These are phyloP conservation scores for Electrophaes corylata DNA, from an alignment of 2,888 invertebrate species.

Conservation along the genomic window DNA sequence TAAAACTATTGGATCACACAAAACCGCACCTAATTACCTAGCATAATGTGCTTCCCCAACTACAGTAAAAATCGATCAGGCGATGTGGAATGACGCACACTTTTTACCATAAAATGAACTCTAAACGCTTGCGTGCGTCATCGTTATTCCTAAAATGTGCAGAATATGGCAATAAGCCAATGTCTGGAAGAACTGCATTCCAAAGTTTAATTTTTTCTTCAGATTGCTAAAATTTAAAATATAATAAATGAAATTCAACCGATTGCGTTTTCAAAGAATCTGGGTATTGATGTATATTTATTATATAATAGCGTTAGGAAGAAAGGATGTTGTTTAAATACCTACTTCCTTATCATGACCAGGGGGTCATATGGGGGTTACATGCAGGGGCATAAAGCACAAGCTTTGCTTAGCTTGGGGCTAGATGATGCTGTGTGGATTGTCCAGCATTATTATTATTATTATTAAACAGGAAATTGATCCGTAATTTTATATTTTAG, in stretches of 20 bases:
- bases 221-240: background rate
- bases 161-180: slow-evolving; percentile 34
- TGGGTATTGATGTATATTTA: too few species aligned
- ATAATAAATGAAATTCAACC: background rate
- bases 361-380: too few species aligned
- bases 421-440: too few species aligned
- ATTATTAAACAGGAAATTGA: slow-evolving; percentile 1
- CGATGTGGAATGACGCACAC: slow-evolving; percentile 17
- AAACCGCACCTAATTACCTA: background rate
- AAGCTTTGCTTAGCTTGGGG: too few species aligned
- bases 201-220: background rate
- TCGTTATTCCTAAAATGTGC: slow-evolving; percentile 19
- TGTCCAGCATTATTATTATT: too few species aligned
- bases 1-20: background rate
- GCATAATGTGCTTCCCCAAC: background rate
- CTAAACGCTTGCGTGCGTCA: slow-evolving; percentile 30
- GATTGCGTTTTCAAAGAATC: too few species aligned
- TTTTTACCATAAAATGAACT: slow-evolving; percentile 9
- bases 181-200: slow-evolving; percentile 23
- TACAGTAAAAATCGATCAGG: slow-evolving; percentile 8
- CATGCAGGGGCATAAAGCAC: too few species aligned
- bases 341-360: background rate
- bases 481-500: background rate
- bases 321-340: background rate
- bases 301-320: background rate